Evolutionary conservation across 1,140 invertebrate species (phyloP), one percentile per base, ranked within the genome.

Genomic region (Drosophila grimshawi): DNA sequence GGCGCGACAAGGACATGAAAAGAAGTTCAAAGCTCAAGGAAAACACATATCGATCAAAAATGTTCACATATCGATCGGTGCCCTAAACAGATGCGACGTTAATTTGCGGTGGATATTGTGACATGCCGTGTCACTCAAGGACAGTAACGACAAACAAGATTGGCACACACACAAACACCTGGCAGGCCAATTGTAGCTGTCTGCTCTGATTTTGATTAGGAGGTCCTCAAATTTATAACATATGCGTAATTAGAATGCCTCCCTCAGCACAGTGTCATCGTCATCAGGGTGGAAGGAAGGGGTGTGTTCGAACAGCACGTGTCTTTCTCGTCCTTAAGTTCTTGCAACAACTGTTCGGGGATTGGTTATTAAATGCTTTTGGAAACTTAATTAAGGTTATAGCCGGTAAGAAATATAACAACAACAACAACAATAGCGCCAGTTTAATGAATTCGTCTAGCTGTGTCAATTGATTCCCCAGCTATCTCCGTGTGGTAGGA

Each of bases 321-420:
- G 82, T 69, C 46, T 10, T 72, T 39, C 60, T 79, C 78, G 78
- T 82, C 82, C 82, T 86, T 86, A 76, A 51, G 48, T n/a, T 56
- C 48, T 43, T 4, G 6, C 39, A 10, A 10, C 39, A 10, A 10
- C 41, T 63, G 55, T 29, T 60, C 7, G 79, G 76, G 62, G 67
- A 76, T 72, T 67, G 67, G 66, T 80, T 82, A 88, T 86, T 88
- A 86, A 86, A 88, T 80, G 73, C 37, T 76, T 68, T 88, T 89
- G 69, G 77, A 57, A 67, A 74, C 85, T 85, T 88, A 89, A 88
- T 88, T 88, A 88, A 88, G 69, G 73, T 64, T 83, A 80, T 65
- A 52, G 43, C 59, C 35, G 55, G 69, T 52, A 61, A 66, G 37
- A 74, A 69, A 43, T 33, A 45, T 0, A 19, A 32, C 51, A 33